Evolutionary conservation across 2,888 invertebrate species (phyloP).

Genomic region (Hypercompe scribonia): DNA sequence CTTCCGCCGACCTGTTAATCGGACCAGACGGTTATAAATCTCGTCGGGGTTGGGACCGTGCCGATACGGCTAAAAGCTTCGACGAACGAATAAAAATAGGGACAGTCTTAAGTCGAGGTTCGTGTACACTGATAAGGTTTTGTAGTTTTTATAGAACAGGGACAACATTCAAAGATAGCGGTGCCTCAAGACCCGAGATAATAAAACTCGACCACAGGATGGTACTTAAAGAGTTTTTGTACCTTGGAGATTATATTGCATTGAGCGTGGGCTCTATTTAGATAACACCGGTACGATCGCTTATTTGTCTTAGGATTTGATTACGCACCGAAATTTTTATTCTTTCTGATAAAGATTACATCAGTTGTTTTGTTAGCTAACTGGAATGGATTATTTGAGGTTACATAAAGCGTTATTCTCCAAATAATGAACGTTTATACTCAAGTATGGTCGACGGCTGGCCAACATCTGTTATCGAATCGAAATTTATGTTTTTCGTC

Average conservation of each 20-base stretch:
- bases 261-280: constrained; percentile 74
- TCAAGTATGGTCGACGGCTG: constrained; percentile 73
- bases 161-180: constrained; percentile 77
- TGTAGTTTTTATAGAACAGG: constrained; percentile 81
- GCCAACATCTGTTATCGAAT: constrained; percentile 83
- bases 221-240: constrained; percentile 73
- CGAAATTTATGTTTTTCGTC: constrained; percentile 80
- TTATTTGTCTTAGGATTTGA: constrained; percentile 74
- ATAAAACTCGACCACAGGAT: constrained; percentile 72
- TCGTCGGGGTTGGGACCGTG: constrained; percentile 65
- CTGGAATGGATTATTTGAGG: constrained; percentile 64
- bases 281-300: constrained; percentile 68
- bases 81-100: constrained; percentile 77
- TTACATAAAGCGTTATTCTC: constrained; percentile 73
- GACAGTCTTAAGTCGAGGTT: constrained; percentile 81
- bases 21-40: constrained; percentile 81
- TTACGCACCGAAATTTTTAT: constrained; percentile 59
- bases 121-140: constrained; percentile 83
- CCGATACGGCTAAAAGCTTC: constrained; percentile 84
- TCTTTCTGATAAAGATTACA: constrained; percentile 54
- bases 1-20: constrained; percentile 80
- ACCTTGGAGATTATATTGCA: constrained; percentile 66
- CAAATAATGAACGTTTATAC: constrained; percentile 70
- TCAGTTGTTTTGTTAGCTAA: constrained; percentile 51
- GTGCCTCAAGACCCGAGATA: constrained; percentile 71